Conservation (phyloP, 2,888 invertebrate species). For the Heliconius aoede region DNA sequence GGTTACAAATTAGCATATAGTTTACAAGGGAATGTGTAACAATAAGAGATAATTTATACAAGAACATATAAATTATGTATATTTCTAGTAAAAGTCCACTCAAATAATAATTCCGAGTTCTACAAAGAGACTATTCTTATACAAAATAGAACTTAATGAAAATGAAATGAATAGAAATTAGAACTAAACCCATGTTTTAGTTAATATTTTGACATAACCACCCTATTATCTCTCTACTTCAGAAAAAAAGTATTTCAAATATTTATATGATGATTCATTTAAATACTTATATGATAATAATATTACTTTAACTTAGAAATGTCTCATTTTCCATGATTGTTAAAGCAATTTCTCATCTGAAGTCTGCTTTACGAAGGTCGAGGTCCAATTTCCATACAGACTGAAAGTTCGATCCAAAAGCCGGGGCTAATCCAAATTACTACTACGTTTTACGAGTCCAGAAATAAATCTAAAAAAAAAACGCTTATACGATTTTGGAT, state of each 20-base stretch:
- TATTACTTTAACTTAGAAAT: neutral
- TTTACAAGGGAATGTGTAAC: too few species aligned
- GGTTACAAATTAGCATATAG: too few species aligned
- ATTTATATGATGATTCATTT: neutral
- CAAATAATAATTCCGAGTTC: too few species aligned
- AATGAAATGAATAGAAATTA: too few species aligned
- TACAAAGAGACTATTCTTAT: too few species aligned
- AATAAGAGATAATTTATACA: too few species aligned
- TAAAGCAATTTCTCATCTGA: conserved; percentile 13
- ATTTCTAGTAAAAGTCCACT: too few species aligned
- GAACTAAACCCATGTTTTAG: too few species aligned
- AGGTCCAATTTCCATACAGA: conserved; percentile 36
- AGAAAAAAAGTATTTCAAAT: neutral
- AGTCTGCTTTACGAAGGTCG: conserved; percentile 29
- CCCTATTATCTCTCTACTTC: neutral
- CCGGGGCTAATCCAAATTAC: conserved; percentile 35
- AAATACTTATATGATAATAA: too few species aligned
- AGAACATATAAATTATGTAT: too few species aligned
- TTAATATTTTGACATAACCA: neutral
- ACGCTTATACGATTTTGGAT: neutral
- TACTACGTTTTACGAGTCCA: conserved; percentile 23
- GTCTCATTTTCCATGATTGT: neutral
- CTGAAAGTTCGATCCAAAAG: conserved; percentile 30
- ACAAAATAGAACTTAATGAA: too few species aligned
- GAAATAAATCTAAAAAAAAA: conserved; percentile 19